A percentile compares a stretch with the other conserved stretches of the same genome.
phyloP scores from a whole-genome alignment of 2,797 vertebrate genomes.

The Brachymystax lenok region DNA sequence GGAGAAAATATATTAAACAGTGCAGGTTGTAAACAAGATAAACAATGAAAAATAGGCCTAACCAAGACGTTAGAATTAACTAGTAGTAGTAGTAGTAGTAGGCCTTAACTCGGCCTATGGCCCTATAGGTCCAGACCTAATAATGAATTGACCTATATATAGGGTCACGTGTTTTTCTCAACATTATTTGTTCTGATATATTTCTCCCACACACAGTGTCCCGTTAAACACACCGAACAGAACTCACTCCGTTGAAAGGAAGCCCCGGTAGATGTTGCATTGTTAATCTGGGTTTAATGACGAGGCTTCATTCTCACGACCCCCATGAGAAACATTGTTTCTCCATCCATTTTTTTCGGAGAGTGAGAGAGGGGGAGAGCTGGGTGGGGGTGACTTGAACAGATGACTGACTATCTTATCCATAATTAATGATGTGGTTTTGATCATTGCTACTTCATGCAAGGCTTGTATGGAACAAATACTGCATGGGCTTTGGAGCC shows the following conservation, averaged over 20 bases:
- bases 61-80: background rate
- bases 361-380: slow-evolving; percentile 64
- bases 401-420: slow-evolving; percentile 71
- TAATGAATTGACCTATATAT: slow-evolving; percentile 16
- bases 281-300: slow-evolving; percentile 83
- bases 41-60: background rate
- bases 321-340: slow-evolving; percentile 79
- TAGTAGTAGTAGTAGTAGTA: background rate
- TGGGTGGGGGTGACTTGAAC: slow-evolving; percentile 34
- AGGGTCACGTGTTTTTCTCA: slow-evolving; percentile 26
- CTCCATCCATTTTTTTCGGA: slow-evolving; percentile 67
- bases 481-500: slow-evolving; percentile 8
- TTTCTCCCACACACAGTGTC: slow-evolving; percentile 37
- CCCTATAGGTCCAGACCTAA: background rate
- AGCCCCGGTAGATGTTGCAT: slow-evolving; percentile 75
- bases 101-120: background rate
- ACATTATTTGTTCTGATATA: slow-evolving; percentile 35
- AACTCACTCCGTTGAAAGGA: slow-evolving; percentile 64
- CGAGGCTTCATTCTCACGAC: slow-evolving; percentile 79
- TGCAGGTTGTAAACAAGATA: background rate
- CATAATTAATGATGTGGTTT: slow-evolving; percentile 80
- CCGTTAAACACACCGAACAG: slow-evolving; percentile 73
- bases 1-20: background rate
- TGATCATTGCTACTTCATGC: slow-evolving; percentile 57
- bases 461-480: slow-evolving; percentile 30